Evolutionary conservation across 2,888 invertebrate genomes (phyloP), one percentile per base, ranked within the genome.

Genomic region (Coecobrya sp.): DNA sequence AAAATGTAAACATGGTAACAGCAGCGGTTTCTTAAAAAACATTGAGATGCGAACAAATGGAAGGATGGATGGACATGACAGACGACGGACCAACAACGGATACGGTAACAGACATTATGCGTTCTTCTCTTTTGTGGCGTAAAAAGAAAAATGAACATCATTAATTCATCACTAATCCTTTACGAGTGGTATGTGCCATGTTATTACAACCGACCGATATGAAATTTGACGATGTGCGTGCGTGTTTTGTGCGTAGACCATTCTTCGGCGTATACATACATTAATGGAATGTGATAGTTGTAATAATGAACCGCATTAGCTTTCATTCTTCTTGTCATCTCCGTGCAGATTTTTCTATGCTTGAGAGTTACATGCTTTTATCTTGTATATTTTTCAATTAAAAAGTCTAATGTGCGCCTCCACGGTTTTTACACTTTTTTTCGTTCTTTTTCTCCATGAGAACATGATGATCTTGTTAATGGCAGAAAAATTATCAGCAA

Each of bases 71-170:
- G 76, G 76, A 76, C 45, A 49, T 76, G 76, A 16, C 19, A 13
- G 16, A 73, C 27, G 19, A 3, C 7, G 19, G 10, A 22, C 8
- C 62, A 19, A 19, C 11, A 68, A 73, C 1, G 25, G 13, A 49
- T 49, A 49, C 10, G 16, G 68, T n/a, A 70, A 70, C 30, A 36
- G 36, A 25, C 65, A 65, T 65, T 65, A 25, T 65, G 25, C 25
- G 4, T 16, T 22, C 65, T 25, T 22, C 65, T 25, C 65, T 25
- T 65, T 70, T n/a, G 36, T 36, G 36, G 68, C 16, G n/a, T 2
- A 22, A 76, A 73, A 76, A 76, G 76, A 76, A 76, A 76, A 76
- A 76, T 76, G 76, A 49, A 11, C 76, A 76, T 76, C 76, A 76
- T 76, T 76, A 76, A 76, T 76, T 45, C 76, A 49, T 76, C 42